Percentiles rank a stretch among this genome's conserved stretches.
Conservation (phyloP, 2,888 invertebrate species). For the Nomada lathburiana region DNA sequence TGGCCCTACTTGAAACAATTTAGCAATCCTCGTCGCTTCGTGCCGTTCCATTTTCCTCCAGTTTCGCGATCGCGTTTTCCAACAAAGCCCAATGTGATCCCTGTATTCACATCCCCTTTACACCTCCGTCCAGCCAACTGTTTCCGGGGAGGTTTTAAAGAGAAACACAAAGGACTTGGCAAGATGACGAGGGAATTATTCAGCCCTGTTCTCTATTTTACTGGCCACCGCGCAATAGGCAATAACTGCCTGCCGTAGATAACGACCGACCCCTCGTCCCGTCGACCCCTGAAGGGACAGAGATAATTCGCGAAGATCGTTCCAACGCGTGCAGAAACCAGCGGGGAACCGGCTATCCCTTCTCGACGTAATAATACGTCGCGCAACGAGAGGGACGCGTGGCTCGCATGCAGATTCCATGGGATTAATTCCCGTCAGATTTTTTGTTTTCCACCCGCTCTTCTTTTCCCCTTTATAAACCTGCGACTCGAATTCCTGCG, state of each 20-base stretch:
- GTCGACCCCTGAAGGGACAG: conserved; percentile 40
- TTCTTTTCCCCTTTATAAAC: background rate
- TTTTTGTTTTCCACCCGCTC: conserved; percentile 1
- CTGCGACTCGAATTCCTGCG: background rate
- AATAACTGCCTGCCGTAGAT: conserved; percentile 64
- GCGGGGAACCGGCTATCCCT: conserved; percentile 26
- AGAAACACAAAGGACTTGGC: conserved; percentile 54
- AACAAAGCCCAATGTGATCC: conserved; percentile 47
- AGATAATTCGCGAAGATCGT: conserved; percentile 64
- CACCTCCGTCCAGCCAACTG: background rate
- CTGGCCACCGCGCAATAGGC: conserved; percentile 58
- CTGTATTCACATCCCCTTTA: conserved; percentile 1
- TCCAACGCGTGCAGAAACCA: conserved; percentile 40
- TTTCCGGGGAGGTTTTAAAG: conserved; percentile 53
- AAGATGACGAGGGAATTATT: conserved; percentile 62
- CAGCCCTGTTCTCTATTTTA: conserved; percentile 54
- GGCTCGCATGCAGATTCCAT: conserved; percentile 50
- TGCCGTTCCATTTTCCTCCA: conserved; percentile 20
- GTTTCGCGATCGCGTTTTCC: conserved; percentile 36
- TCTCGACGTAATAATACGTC: conserved; percentile 52
- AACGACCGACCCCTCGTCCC: conserved; percentile 46
- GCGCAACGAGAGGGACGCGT: conserved; percentile 32
- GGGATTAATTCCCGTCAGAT: conserved; percentile 34
- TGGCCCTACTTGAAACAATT: conserved; percentile 22
- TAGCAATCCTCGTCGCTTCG: conserved; percentile 5